Evolutionary conservation across 1,140 invertebrate genomes (phyloP).

Genomic region (Protaetia brevitarsis): DNA sequence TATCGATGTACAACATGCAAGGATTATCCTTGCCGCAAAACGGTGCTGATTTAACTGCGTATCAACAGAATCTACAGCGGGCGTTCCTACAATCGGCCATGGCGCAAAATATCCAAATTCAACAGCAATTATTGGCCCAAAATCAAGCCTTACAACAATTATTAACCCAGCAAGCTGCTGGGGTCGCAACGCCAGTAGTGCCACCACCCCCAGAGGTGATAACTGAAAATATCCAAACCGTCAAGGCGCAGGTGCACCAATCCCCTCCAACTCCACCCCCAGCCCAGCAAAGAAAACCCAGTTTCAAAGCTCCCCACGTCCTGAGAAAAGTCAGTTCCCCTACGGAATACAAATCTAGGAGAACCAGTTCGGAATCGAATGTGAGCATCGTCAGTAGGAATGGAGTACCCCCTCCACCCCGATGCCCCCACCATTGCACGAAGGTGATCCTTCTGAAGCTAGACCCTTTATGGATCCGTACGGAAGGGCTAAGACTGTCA

Average conservation of each 20-base stretch:
- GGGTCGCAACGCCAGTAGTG: slow-evolving; percentile 20
- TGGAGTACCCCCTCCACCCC: slow-evolving; percentile 76
- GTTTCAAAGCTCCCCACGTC: slow-evolving; percentile 44
- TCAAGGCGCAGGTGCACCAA: slow-evolving; percentile 56
- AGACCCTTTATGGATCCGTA: slow-evolving; percentile 86
- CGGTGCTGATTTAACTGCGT: slow-evolving; percentile 58
- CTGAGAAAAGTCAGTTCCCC: slow-evolving; percentile 45
- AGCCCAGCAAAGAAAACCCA: slow-evolving; percentile 44
- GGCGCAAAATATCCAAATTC: slow-evolving; percentile 95
- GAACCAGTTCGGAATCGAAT: slow-evolving; percentile 61
- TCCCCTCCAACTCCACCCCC: slow-evolving; percentile 44
- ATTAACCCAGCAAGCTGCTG: slow-evolving; percentile 63
- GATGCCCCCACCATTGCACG: slow-evolving; percentile 77
- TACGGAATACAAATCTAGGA: slow-evolving; percentile 51
- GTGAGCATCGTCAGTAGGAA: slow-evolving; percentile 51
- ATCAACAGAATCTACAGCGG: slow-evolving; percentile 81
- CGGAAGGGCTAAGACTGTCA: slow-evolving; percentile 88
- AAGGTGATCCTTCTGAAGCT: slow-evolving; percentile 71
- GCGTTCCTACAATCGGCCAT: slow-evolving; percentile 90
- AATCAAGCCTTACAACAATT: slow-evolving; percentile 91
- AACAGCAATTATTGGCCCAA: slow-evolving; percentile 87
- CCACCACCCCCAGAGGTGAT: slow-evolving; percentile 30
- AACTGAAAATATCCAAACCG: slow-evolving; percentile 36
- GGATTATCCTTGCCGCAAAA: slow-evolving; percentile 53
- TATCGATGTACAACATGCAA: slow-evolving; percentile 66